Evolutionary conservation across 1,140 invertebrate species (phyloP), one percentile per base, ranked within the genome.

Genomic region (Onthophagus taurus): DNA sequence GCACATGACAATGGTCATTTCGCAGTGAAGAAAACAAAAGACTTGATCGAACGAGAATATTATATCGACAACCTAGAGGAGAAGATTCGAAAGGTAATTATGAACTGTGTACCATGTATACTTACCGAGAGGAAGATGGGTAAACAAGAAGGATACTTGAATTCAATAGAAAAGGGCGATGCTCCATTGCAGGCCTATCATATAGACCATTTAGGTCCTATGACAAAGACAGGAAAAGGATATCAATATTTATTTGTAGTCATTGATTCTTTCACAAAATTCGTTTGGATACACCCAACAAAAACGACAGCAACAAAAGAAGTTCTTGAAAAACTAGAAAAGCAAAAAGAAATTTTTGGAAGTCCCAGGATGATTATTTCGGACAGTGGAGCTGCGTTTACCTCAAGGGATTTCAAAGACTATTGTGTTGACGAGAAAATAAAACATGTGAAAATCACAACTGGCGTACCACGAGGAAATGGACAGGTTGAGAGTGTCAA

Each of bases 221-320:
- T 60, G 37, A 37, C 48, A 53, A 31, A 33, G 60, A 55, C 52
- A 2, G 46, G 21, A 23, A 49, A 51, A 30, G 29, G 29, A 16
- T 42, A 71, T 41, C 59, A 61, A 20, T 53, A 68, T 44, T 52
- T 69, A 0, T 53, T 69, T 0, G 58, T 53, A 0, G 42, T 70
- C 1, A 50, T 65, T 4, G 61, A 68, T 45, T 53, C 44, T 2
- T 69, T 67, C 51, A 58, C 60, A 1, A 68, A 69, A 34, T 69
- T 65, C 51, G 45, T 51, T 1, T 65, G 58, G 57, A 9, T 69
- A 30, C 65, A 59, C 44, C 52, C 64, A 2, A 52, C 58, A 7
- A 64, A 63, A 20, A 50, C 52, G 1, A 60, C 58, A 2, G 54
- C 57, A 3, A 48, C 54, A 1, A 47, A 45, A 30, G 56, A 62